Percentiles rank a stretch among this genome's conserved stretches.
Evolutionary conservation across 2,888 invertebrate genomes (phyloP).

Genomic region (Brachypterus glaber): DNA sequence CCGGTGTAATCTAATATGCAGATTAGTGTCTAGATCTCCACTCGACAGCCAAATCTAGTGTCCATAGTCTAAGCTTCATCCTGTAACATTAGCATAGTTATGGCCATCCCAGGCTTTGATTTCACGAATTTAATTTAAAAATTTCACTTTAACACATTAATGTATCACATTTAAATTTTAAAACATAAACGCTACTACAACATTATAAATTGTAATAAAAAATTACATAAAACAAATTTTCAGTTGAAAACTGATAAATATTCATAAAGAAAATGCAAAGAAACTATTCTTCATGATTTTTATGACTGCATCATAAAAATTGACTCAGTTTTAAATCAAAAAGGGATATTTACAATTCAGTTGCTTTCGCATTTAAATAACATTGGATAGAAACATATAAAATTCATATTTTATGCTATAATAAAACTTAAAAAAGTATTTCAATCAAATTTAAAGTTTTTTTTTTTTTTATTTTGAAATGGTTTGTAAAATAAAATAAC

Average conservation of each 20-base stretch:
- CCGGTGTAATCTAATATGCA: too few relatives aligned
- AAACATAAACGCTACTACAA: too few relatives aligned
- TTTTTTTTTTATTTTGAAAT: too few relatives aligned
- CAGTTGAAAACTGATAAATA: constrained; percentile 16
- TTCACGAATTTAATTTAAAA: too few relatives aligned
- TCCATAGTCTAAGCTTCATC: too few relatives aligned
- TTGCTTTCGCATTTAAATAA: constrained; percentile 12
- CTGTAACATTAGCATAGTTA: too few relatives aligned
- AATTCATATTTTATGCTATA: constrained; percentile 16
- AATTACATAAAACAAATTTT: constrained; percentile 13
- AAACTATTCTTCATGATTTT: constrained; percentile 17
- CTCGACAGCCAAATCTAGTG: too few relatives aligned
- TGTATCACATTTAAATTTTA: too few relatives aligned
- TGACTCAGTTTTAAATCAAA: constrained; percentile 18
- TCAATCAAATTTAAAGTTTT: constrained; percentile 18
- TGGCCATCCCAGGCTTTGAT: too few relatives aligned
- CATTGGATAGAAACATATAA: constrained; percentile 16
- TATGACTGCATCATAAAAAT: constrained; percentile 21
- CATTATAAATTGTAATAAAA: constrained; percentile 8
- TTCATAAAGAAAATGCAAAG: constrained; percentile 19
- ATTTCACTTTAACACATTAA: too few relatives aligned
- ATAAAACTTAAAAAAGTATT: constrained; percentile 18
- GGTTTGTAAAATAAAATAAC: too few relatives aligned
- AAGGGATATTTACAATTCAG: constrained; percentile 14
- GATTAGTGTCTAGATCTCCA: too few relatives aligned